A percentile compares a stretch with the other conserved stretches of the same genome.
Conservation (phyloP, 2,113 vertebrate species). For the Ptilorrhoa leucosticta region DNA sequence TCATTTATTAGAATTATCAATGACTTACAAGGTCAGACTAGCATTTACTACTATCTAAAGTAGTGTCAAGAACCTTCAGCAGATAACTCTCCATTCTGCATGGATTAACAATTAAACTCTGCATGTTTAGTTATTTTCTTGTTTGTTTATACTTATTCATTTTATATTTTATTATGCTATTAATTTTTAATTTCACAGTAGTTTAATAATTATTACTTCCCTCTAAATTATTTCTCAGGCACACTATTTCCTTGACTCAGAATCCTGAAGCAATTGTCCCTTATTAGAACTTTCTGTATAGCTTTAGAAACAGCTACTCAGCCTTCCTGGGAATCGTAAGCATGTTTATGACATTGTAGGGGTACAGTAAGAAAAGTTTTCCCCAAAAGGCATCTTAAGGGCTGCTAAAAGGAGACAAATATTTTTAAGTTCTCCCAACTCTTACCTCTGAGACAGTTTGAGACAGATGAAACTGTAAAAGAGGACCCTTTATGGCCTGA, state of each 20-base stretch:
- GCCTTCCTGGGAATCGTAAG: background rate
- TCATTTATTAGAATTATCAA: background rate
- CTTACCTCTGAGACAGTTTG: background rate
- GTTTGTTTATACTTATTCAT: background rate
- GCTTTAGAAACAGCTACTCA: background rate
- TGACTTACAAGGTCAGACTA: background rate
- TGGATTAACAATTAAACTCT: background rate
- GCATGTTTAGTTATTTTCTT: background rate
- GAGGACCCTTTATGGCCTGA: background rate
- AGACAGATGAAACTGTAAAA: background rate
- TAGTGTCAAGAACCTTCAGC: background rate
- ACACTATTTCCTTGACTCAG: background rate
- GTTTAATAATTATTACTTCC: background rate
- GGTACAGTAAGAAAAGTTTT: background rate
- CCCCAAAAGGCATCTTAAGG: background rate
- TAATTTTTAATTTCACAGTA: background rate
- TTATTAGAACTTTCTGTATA: background rate
- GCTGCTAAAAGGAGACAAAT: background rate
- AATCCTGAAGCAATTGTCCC: background rate
- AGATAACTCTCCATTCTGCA: background rate
- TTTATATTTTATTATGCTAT: background rate
- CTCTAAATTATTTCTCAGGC: background rate
- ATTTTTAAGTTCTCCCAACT: background rate
- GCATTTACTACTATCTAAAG: background rate
- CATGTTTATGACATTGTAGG: background rate